Percentiles rank a stretch among this genome's conserved stretches.
Conservation (phyloP, 2,113 vertebrate genomes). For the Pelecanus crispus region DNA sequence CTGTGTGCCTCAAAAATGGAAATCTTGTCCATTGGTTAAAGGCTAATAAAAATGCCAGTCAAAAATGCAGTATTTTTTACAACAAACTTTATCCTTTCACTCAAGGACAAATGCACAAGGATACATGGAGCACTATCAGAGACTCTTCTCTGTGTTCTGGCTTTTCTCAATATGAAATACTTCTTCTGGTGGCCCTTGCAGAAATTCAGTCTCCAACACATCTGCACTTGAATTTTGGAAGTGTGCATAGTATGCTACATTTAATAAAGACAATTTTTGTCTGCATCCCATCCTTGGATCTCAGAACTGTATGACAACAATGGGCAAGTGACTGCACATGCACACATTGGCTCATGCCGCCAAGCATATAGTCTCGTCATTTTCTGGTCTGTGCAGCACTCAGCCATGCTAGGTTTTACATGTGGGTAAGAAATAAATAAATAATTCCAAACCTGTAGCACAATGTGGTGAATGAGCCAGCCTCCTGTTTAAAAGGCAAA, state of each 20-base stretch:
- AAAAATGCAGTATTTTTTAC: background rate
- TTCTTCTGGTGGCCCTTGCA: background rate
- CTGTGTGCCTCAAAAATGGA: background rate
- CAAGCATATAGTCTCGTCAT: rapidly evolving
- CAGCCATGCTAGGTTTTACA: background rate
- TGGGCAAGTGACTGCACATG: background rate
- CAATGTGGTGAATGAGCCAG: background rate
- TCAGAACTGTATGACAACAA: background rate
- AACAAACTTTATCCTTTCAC: background rate
- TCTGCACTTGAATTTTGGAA: background rate
- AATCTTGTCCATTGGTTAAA: background rate
- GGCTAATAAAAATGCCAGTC: background rate
- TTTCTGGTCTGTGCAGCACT: background rate
- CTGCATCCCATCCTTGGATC: background rate
- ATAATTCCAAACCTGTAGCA: background rate
- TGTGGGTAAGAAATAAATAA: background rate
- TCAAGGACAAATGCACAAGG: background rate
- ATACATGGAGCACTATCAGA: background rate
- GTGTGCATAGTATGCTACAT: background rate
- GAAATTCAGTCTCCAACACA: background rate
- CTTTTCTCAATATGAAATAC: background rate
- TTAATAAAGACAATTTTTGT: background rate
- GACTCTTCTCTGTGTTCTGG: background rate
- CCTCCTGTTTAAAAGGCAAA: background rate
- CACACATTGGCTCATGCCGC: background rate